Percentiles rank a stretch among this genome's conserved stretches.
Conservation (phyloP, 2,113 vertebrate genomes). For the Turnix velox region DNA sequence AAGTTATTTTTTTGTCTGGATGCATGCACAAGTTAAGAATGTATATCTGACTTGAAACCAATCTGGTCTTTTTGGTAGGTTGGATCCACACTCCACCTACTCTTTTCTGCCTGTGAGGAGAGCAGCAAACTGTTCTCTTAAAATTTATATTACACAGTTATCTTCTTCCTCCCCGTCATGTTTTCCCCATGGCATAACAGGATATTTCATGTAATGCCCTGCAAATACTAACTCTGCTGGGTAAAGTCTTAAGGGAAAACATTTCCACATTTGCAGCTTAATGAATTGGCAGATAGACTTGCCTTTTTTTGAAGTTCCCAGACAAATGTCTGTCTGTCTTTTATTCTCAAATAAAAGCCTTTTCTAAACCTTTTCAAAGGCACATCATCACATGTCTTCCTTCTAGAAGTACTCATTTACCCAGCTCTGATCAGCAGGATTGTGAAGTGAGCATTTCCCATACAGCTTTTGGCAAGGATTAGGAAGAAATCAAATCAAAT, state of each 20-base stretch:
- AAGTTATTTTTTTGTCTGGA: not conserved
- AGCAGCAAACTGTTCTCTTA: not conserved
- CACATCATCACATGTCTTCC: not conserved
- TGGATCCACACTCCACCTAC: not conserved
- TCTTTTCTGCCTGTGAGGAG: not conserved
- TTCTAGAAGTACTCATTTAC: constrained; percentile 11
- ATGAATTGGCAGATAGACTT: not conserved
- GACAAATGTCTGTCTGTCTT: not conserved
- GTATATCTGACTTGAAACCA: not conserved
- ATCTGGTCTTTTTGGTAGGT: not conserved
- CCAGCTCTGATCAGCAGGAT: not conserved
- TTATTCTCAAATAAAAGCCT: constrained; percentile 13
- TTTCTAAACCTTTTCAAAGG: constrained; percentile 30
- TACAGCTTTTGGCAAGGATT: not conserved
- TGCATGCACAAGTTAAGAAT: not conserved
- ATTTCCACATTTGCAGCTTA: not conserved
- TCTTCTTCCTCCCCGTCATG: not conserved
- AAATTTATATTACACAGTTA: not conserved
- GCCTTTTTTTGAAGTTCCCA: constrained; percentile 17
- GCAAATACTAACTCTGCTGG: not conserved
- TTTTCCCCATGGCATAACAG: not conserved
- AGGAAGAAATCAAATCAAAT: constrained; percentile 21
- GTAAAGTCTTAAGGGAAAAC: not conserved
- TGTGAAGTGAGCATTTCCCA: not conserved
- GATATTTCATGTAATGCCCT: not conserved